Base-by-base conservation (phyloP, 2,113 vertebrate genomes). In the Gopherus evgoodei region DNA sequence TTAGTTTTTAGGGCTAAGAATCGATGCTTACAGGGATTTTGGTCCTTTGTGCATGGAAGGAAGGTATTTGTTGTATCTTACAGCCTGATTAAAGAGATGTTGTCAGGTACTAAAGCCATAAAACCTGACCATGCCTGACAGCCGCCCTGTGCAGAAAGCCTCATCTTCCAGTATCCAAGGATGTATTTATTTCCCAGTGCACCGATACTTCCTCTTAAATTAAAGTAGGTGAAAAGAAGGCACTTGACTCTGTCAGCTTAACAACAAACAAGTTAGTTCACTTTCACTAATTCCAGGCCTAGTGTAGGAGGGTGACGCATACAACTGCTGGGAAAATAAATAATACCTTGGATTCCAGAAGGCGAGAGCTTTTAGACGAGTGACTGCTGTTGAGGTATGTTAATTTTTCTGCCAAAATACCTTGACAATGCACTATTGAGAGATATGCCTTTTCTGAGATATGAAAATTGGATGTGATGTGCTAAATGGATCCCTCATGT, bases 361-460 rank as follows among this genome's bases (percentile, higher is more conserved):
- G 47, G 35, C 21, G 54, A 59, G 14, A 38, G 87, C 81, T 95
- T 97, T 89, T 75, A 91, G 78, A 57, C 92, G 94, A 97, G 83
- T 87, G 93, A 88, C 87, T 94, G 65, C 83, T 93, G 69, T 85
- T 83, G 95, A 69, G 75, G 44, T 69, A 1, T 7, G 82, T 93
- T 85, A 86, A 52, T 95, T 57, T 38, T 2, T 78, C 72, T 88
- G 59, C 57, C 81, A 78, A 93, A 97, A 89, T 83, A 93, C 85
- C 83, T 93, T 94, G 81, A 72, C 54, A 89, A 65, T 89, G 62
- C 42, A 75, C 42, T 87, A 69, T n/a, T 56, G 27, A 53, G 42
- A 89, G 42, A 6, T 5, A 22, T 72, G 17, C 57, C 49, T 59
- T 84, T 47, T 87, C 85, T 76, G 47, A 90, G 69, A 89, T 49